A percentile compares a stretch with the other conserved stretches of the same genome.
Evolutionary conservation across 23 tunicate genomes (phyloP).

Genomic region (Ciona savignyi): DNA sequence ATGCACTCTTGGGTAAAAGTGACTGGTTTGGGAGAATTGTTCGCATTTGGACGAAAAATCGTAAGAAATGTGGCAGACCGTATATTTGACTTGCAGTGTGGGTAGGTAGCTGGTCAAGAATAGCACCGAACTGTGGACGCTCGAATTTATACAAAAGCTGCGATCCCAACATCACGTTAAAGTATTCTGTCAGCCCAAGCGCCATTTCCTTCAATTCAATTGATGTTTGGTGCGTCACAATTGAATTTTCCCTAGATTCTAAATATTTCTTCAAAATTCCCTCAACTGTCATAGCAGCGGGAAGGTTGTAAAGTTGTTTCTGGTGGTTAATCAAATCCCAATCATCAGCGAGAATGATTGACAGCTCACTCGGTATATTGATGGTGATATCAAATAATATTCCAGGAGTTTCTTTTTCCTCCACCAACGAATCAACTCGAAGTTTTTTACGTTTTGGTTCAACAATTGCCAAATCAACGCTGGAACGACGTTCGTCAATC

Average conservation of each 20-base stretch:
- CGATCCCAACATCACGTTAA: constrained; percentile 80
- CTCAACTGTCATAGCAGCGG: constrained; percentile 58
- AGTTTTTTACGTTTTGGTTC: not conserved
- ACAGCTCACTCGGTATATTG: constrained; percentile 43
- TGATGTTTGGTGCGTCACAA: not conserved
- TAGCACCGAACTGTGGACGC: constrained; percentile 86
- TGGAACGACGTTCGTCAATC: not conserved
- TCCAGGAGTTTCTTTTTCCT: not conserved
- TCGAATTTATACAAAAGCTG: constrained; percentile 88
- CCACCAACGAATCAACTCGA: not conserved
- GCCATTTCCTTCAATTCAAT: constrained; percentile 36
- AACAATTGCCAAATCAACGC: not conserved
- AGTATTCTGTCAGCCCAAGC: constrained; percentile 62
- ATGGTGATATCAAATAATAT: not conserved
- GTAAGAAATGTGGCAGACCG: constrained; percentile 77
- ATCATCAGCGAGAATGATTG: constrained; percentile 65
- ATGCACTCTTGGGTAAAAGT: not conserved
- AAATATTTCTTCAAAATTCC: constrained; percentile 51
- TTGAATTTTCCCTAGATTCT: constrained; percentile 11
- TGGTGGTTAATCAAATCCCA: constrained; percentile 56
- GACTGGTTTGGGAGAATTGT: constrained; percentile 11
- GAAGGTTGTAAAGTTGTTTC: constrained; percentile 65
- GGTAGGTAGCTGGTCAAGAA: constrained; percentile 54
- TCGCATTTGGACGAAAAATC: constrained; percentile 53
- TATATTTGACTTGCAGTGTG: constrained; percentile 51